These are phyloP conservation scores for Cyprinodon diabolis DNA, from an alignment of 2,797 vertebrate genomes.

Conservation along the genomic window DNA sequence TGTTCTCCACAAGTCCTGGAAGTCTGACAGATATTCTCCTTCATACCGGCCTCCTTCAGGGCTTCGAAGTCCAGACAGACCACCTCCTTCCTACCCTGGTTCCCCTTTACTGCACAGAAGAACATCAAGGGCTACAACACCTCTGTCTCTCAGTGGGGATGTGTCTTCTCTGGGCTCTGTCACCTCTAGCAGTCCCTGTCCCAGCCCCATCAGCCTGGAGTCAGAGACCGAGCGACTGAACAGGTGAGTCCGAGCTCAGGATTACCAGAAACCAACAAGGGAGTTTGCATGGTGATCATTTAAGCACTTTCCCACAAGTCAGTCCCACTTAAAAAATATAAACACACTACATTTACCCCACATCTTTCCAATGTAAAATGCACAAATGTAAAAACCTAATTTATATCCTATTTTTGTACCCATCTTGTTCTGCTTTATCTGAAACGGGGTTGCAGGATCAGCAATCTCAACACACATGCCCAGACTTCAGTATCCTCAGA, in stretches of 20 bases:
- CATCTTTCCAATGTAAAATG: background rate
- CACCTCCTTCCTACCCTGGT: constrained; percentile 73
- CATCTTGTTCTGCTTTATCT: too few relatives aligned
- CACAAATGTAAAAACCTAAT: background rate
- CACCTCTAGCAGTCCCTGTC: constrained; percentile 46
- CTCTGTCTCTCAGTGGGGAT: constrained; percentile 60
- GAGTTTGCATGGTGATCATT: too few relatives aligned
- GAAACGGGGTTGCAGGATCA: too few relatives aligned
- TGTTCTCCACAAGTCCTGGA: constrained; percentile 79
- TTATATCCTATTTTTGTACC: too few relatives aligned
- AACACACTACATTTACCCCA: background rate
- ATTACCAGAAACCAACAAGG: background rate
- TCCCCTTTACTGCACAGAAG: constrained; percentile 79
- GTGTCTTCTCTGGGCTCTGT: constrained; percentile 53
- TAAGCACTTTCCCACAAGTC: too few relatives aligned
- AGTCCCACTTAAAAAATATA: too few relatives aligned
- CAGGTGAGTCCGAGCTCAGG: constrained; percentile 74
- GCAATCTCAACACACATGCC: too few relatives aligned
- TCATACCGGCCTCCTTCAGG: constrained; percentile 60
- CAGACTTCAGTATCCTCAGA: too few relatives aligned
- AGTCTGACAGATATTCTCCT: constrained; percentile 58
- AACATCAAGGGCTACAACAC: constrained; percentile 47
- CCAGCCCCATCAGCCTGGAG: constrained; percentile 65
- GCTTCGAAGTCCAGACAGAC: constrained; percentile 64
- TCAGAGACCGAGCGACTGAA: constrained; percentile 79